Conservation (phyloP, 2,888 invertebrate species). For the Ophion slaviceki region DNA sequence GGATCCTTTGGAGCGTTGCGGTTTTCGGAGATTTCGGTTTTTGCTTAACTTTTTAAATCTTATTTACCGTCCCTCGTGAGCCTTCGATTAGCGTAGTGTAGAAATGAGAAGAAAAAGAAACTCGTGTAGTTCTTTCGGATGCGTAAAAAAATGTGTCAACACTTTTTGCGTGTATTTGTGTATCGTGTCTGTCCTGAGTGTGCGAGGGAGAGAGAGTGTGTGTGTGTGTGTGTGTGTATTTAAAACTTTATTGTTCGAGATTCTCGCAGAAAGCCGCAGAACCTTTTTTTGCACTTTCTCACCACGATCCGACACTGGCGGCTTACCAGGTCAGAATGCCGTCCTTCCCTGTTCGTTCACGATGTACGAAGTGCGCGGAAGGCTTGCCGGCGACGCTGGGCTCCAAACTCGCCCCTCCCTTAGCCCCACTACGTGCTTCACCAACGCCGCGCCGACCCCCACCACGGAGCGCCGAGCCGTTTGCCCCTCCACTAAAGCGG, state of each 20-base stretch:
- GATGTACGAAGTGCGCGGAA: conserved; percentile 45
- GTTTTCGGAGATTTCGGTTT: conserved; percentile 9
- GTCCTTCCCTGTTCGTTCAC: conserved; percentile 65
- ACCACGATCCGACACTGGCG: conserved; percentile 81
- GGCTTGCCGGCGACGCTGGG: conserved; percentile 48
- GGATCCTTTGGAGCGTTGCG: conserved; percentile 65
- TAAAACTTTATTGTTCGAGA: conserved; percentile 40
- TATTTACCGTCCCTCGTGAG: conserved; percentile 6
- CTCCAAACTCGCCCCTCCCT: background rate
- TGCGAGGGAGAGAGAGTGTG: conserved; percentile 19
- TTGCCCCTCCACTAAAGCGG: background rate
- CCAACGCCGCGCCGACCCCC: conserved; percentile 29
- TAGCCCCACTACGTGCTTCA: background rate
- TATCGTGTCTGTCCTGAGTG: too few relatives aligned
- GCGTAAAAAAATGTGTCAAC: background rate
- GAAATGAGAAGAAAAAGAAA: too few relatives aligned
- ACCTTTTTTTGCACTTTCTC: conserved; percentile 64
- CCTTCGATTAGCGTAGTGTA: conserved; percentile 19
- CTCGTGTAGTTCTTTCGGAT: background rate
- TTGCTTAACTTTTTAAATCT: background rate
- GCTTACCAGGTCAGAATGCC: conserved; percentile 83
- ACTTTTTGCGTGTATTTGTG: too few relatives aligned
- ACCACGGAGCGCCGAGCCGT: conserved; percentile 21
- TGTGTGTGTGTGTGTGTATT: conserved; percentile 17
- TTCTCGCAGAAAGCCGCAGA: conserved; percentile 52